Evolutionary conservation across 2,113 vertebrate species (phyloP), one percentile per base, ranked within the genome.

Genomic region (Coptodon bakossiorum): DNA sequence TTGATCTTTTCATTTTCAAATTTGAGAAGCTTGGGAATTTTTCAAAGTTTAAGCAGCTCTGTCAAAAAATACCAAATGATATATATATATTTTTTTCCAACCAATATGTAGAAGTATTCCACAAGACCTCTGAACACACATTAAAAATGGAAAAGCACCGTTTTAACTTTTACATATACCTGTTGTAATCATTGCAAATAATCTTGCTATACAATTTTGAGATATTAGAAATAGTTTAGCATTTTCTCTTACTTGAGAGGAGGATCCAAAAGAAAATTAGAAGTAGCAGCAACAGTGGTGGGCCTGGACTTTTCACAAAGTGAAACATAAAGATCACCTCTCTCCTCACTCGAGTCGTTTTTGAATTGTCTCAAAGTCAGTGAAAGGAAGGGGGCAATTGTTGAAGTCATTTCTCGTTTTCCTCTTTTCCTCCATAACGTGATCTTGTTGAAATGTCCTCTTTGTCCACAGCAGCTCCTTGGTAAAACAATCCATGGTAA

Each of bases 371-470:
- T 36, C 57, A 10, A 52, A 83, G 48, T 83, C 66, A 48, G 82
- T 80, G 34, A 91, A 82, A 86, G 92, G 91, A 91, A 91, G 66
- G 40, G 40, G 82, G 17, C 4, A 34, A 91, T 94, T 92, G 88
- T 93, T 92, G 63, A 87, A 92, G 90, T 91, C 19, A 86, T 90
- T 94, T 95, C 61, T 84, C 86, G n/a, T 88, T 92, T 88, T 59
- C 52, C 83, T 63, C 45, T 90, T 91, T 94, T 89, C 79, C 87
- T 86, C 87, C 61, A 93, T 92, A 93, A 92, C 90, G 88, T 79
- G 17, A 91, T 93, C 91, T 83, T 93, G 92, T 92, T 94, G 93
- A 94, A 94, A 95, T 91, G 88, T 94, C 80, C 86, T 92, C 93
- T 93, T 93, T 93, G 93, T 94, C 83, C 90, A 31, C 53, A 31